phyloP scores from a whole-genome alignment of 2,888 invertebrate species.

The Malachius bipustulatus region DNA sequence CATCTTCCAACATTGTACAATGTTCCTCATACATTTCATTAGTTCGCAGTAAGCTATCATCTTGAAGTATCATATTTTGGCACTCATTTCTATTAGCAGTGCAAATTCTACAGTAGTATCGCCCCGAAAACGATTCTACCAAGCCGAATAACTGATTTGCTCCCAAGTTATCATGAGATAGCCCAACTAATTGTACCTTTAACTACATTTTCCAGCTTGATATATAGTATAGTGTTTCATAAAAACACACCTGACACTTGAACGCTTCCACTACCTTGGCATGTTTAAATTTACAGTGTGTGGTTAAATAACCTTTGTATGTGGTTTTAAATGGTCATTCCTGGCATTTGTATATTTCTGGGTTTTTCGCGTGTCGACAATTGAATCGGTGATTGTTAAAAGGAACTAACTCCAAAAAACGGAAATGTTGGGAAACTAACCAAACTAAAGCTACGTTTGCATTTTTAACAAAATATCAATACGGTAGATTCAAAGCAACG shows the following conservation, averaged over 20 bases:
- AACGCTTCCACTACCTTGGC: too few species aligned
- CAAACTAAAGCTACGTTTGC: neutral
- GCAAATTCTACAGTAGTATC: neutral
- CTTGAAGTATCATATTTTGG: neutral
- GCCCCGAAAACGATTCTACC: neutral
- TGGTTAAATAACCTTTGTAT: too few species aligned
- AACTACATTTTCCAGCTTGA: too few species aligned
- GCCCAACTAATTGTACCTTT: too few species aligned
- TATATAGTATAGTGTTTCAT: too few species aligned
- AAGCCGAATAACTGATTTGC: conserved; percentile 2
- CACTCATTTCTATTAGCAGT: neutral
- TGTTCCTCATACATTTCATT: conserved; percentile 1
- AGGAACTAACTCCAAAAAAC: neutral
- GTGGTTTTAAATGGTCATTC: too few species aligned
- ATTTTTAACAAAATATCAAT: too few species aligned
- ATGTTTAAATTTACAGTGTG: too few species aligned
- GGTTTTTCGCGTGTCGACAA: too few species aligned
- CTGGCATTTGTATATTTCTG: too few species aligned
- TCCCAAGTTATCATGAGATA: conserved; percentile 3
- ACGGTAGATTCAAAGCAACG: too few species aligned
- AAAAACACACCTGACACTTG: too few species aligned
- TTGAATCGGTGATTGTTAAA: conserved; percentile 1
- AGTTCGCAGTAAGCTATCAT: neutral
- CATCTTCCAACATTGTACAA: neutral
- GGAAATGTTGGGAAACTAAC: neutral